These are phyloP conservation scores for Apostichopus californicus DNA, from an alignment of 35 echinoderm and acorn worm species.

Conservation along the genomic window DNA sequence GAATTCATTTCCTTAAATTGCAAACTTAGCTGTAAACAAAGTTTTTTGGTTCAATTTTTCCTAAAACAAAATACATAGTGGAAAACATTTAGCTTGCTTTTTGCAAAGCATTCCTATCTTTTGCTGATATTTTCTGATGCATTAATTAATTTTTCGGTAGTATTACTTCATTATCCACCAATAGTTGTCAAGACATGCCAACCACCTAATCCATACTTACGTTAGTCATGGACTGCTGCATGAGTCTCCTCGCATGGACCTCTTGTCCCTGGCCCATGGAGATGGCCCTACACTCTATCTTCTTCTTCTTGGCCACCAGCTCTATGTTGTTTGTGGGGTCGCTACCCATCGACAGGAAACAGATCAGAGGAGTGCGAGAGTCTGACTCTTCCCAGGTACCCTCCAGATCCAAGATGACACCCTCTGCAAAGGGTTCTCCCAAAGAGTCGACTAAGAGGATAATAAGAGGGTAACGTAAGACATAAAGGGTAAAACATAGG, in stretches of 20 bases:
- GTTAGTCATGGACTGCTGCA: slow-evolving; percentile 86
- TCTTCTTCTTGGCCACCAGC: slow-evolving; percentile 85
- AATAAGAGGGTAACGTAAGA: too few relatives aligned
- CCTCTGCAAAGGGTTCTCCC: slow-evolving; percentile 83
- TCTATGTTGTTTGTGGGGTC: slow-evolving; percentile 94
- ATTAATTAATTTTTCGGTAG: too few relatives aligned
- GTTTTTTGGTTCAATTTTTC: too few relatives aligned
- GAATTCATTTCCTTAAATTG: too few relatives aligned
- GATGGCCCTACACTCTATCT: slow-evolving; percentile 88
- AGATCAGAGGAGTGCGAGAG: slow-evolving; percentile 78
- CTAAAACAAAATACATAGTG: too few relatives aligned
- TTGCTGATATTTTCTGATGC: too few relatives aligned
- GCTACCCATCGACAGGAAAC: slow-evolving; percentile 95
- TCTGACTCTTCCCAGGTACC: slow-evolving; percentile 95
- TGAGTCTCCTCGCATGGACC: slow-evolving; percentile 90
- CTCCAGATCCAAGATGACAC: slow-evolving; percentile 90
- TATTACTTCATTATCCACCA: too few relatives aligned
- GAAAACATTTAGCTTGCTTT: too few relatives aligned
- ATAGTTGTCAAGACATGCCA: too few relatives aligned
- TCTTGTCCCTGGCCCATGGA: slow-evolving; percentile 99
- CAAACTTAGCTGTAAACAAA: too few relatives aligned
- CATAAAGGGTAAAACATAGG: too few relatives aligned
- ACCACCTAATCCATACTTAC: slow-evolving; percentile 26
- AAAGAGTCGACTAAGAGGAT: slow-evolving; percentile 75
- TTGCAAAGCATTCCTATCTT: too few relatives aligned